Base-by-base conservation (phyloP, 2,888 invertebrate genomes). In the Cephus pygmeus region DNA sequence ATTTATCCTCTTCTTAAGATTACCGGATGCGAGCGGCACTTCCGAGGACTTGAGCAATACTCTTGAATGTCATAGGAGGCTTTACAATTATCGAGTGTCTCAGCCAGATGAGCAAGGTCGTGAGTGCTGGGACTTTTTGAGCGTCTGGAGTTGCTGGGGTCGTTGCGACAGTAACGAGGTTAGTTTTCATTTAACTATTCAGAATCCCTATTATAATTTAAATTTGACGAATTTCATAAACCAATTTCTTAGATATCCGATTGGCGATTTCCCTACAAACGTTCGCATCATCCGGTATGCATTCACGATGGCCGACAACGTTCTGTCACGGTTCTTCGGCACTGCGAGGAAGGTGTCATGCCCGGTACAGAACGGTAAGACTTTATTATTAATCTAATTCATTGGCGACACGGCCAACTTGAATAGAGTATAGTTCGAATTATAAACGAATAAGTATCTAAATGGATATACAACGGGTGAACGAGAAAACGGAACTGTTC, bases 191-290 rank as follows among this genome's bases (percentile, higher is more conserved):
- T 56, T 23, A 56, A 23, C 23, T 76, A 76, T 76, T 34, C 12
- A 1, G 30, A 76, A 76, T 76, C 23, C 4, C n/a, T 34, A 12
- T 30, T 34, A 1, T 12, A 15, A 15, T 75, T 15, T 1, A 35
- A 34, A 75, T 75, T 34, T 11, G 12, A 12, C 31, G 73, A 73
- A 56, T 15, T 31, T 76, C 33, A 11, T 56, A 35, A 4, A 31
- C 74, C 36, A 69, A 81, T 76, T 76, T 89, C 90, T 1, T 90
- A 96, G 96, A 95, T 96, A 83, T 95, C 97, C 0, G 97, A 97
- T 92, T 97, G 96, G 95, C 94, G 96, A 89, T 97, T 97, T 89
- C 97, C 97, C 0, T 97, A 95, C 92, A 97, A 97, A 90, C 94
- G 95, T 81, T 96, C 96, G 0, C 94, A 95, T 85, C 97, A 98